Evolutionary conservation across 2,113 vertebrate species (phyloP), one percentile per base, ranked within the genome.

Genomic region (Conger conger): DNA sequence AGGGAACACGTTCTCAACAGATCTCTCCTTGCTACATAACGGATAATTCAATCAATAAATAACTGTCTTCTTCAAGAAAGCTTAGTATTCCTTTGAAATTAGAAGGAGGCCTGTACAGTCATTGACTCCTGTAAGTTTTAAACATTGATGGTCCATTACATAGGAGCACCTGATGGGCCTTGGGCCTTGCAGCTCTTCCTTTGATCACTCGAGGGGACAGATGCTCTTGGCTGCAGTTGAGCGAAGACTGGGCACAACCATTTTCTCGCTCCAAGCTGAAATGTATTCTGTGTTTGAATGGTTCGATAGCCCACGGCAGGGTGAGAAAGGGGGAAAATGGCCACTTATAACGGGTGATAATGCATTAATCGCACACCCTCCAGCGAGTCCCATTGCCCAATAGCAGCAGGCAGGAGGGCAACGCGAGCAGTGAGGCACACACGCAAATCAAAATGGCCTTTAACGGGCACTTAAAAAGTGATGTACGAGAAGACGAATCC

Each of bases 341-440:
- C n/a, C 82, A 40, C 37, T 40, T 80, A 81, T 76, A 82, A 73
- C 73, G 73, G 68, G 82, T 79, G 77, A 77, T 17, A 54, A 54
- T 30, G 37, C 54, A 84, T 73, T 77, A 77, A 54, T 54, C 83
- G 81, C 79, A 38, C 76, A 81, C 79, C 76, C 68, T 81, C 27
- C n/a, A 73, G 27, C 6, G n/a, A 73, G 13, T 3, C 27, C 68
- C 6, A 33, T 42, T 20, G 7, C 4, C 23, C 57, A 27, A 63
- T 27, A 27, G 57, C 20, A 23, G 57, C 18, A 63, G 57, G 18
- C 23, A 27, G 57, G 23, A 27, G 20, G 23, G 23, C 20, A 20
- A 27, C 57, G n/a, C 16, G n/a, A 73, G n/a, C n/a, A 8, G 68
- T 6, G 15, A 13, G 15, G 68, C 27, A 11, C n/a, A 3, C 27